Evolutionary conservation across 2,888 invertebrate species (phyloP), one percentile per base, ranked within the genome.

Genomic region (Dinocampus coccinellae): DNA sequence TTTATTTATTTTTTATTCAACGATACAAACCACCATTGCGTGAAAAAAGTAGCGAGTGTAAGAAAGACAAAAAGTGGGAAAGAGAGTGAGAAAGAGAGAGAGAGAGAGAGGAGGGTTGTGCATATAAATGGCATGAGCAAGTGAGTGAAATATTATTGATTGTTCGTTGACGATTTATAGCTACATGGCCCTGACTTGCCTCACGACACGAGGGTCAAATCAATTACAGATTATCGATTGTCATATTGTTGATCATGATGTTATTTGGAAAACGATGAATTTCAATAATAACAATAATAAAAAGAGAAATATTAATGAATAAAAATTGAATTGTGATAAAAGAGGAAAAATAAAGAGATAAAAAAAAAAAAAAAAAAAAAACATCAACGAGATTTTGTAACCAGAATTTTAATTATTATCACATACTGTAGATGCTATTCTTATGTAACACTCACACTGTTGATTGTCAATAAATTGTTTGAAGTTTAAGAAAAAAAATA

Each of bases 101-200:
- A 34, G 34, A 42, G 24, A 16, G 13, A 13, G 11, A 10, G 33
- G 22, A 42, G 42, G 10, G n/a, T n/a, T n/a, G n/a, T n/a, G n/a
- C n/a, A 42, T 29, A 47, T 34, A 53, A 66, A 62, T 73, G 53
- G 65, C 39, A 53, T 67, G 60, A 74, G 71, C 69, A 70, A 75
- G 73, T 76, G 74, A 79, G 77, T 73, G 78, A 73, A 75, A 70
- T 71, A 58, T 73, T 80, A 80, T 80, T 76, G 80, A 79, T 79
- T 79, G 76, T 76, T 68, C 69, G 70, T 70, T 69, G 57, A 65
- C 47, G 71, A 68, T 76, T 73, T 75, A 68, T 52, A 71, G 63
- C 69, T 64, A 68, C 72, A 71, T 66, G 77, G 73, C 75, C 75
- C 74, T 77, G 77, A 76, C 75, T 75, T 72, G 72, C 16, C 58